Evolutionary conservation across 2,113 vertebrate species (phyloP).

Genomic region (Osmerus eperlanus): DNA sequence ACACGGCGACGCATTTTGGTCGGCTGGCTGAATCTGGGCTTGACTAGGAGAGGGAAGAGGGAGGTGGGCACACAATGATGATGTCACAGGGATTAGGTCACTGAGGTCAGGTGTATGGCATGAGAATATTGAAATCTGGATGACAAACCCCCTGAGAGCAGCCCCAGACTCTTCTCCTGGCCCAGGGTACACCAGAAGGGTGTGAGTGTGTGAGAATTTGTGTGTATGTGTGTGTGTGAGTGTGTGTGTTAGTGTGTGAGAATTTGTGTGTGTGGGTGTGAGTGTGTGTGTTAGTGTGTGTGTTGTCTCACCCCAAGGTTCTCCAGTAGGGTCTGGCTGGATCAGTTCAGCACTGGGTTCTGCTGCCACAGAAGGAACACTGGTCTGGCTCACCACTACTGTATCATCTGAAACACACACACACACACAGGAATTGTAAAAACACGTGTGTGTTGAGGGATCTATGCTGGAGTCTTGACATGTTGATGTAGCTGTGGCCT

Average conservation of each 20-base stretch:
- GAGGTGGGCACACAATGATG: not conserved
- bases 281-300: not conserved
- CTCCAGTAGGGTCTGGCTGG: conserved; percentile 28
- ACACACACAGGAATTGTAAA: not conserved
- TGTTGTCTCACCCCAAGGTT: conserved; percentile 43
- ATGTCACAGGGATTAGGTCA: not conserved
- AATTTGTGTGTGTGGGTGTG: not conserved
- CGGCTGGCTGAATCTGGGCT: conserved; percentile 58
- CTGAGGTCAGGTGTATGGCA: not conserved
- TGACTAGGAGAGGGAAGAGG: conserved; percentile 33
- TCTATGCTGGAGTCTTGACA: no score
- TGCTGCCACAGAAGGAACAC: conserved; percentile 20
- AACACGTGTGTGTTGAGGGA: no score
- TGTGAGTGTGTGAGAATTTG: not conserved
- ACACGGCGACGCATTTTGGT: conserved; percentile 59
- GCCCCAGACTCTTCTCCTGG: no score
- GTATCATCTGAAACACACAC: conserved; percentile 47
- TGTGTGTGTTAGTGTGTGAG: not conserved
- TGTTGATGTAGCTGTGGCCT: no score
- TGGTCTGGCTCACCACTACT: conserved; percentile 24
- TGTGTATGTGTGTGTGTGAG: not conserved
- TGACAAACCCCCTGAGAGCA: no score
- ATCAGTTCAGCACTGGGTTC: conserved; percentile 37
- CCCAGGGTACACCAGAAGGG: no score
- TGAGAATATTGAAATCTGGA: no score